Conservation (phyloP, 2,113 vertebrate species). For the Pomatostomus ruficeps region DNA sequence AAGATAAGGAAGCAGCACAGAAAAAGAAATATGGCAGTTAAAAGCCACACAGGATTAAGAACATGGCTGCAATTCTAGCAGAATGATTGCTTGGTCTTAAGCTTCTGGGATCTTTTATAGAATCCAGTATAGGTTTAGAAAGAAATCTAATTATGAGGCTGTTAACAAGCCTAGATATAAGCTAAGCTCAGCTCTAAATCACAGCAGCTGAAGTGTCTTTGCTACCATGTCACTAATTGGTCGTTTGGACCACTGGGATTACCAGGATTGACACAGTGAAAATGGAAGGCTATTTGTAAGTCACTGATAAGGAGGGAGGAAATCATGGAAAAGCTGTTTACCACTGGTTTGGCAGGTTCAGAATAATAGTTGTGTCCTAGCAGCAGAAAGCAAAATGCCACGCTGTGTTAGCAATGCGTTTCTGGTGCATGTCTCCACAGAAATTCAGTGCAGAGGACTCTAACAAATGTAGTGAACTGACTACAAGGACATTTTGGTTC, state of each 20-base stretch:
- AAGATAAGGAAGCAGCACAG: neutral
- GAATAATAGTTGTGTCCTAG: neutral
- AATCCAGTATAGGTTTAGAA: constrained; percentile 32
- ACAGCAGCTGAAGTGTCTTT: constrained; percentile 14
- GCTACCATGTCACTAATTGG: constrained; percentile 51
- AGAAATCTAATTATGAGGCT: constrained; percentile 60
- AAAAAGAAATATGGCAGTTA: neutral
- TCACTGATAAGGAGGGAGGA: constrained; percentile 32
- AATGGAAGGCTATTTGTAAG: constrained; percentile 51
- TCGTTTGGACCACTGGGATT: constrained; percentile 35
- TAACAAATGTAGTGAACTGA: neutral
- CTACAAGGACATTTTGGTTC: neutral
- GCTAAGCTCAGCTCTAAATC: constrained; percentile 1
- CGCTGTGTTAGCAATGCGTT: neutral
- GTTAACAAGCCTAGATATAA: constrained; percentile 52
- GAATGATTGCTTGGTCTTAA: constrained; percentile 7
- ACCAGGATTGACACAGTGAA: constrained; percentile 42
- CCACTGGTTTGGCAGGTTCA: neutral
- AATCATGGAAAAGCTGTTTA: neutral
- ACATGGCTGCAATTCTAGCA: neutral
- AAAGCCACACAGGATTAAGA: neutral
- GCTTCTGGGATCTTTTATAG: constrained; percentile 6
- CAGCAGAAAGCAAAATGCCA: neutral
- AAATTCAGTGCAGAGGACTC: neutral
- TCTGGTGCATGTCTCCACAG: neutral